phyloP scores from a whole-genome alignment of 1,140 invertebrate genomes.

The Probaryconus sp. region DNA sequence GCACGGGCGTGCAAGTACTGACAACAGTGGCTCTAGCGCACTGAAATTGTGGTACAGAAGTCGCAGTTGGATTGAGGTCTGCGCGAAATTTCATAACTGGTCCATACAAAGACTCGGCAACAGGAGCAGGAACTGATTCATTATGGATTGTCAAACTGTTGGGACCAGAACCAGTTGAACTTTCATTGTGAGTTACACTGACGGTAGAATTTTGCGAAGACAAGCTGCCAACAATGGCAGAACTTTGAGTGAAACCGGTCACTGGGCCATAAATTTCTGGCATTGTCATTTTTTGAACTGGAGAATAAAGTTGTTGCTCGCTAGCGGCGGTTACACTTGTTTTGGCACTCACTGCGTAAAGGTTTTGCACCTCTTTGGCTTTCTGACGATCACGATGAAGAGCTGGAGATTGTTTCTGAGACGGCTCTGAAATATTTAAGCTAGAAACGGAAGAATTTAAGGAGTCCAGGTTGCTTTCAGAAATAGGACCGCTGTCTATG shows the following conservation, averaged over 20 bases:
- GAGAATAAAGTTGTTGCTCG: too few relatives aligned
- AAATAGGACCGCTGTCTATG: conserved; percentile 57
- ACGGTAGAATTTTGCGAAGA: conserved; percentile 71
- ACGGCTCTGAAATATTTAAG: conserved; percentile 65
- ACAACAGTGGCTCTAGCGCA: conserved; percentile 57
- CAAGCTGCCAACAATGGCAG: conserved; percentile 74
- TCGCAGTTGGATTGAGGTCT: too few relatives aligned
- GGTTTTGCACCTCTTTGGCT: conserved; percentile 73
- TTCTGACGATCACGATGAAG: conserved; percentile 67
- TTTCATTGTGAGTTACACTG: conserved; percentile 65
- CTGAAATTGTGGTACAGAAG: conserved; percentile 60
- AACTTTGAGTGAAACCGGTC: conserved; percentile 74
- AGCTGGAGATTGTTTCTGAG: conserved; percentile 66
- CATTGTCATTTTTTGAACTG: too few relatives aligned
- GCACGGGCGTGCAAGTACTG: conserved; percentile 55
- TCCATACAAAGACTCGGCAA: conserved; percentile 71
- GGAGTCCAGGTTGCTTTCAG: conserved; percentile 70
- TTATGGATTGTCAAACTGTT: conserved; percentile 58
- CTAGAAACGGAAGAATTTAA: conserved; percentile 73
- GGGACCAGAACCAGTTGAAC: conserved; percentile 64
- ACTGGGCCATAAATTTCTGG: conserved; percentile 77
- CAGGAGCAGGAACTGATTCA: conserved; percentile 32
- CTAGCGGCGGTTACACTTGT: conserved; percentile 62
- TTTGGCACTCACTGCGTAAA: conserved; percentile 70
- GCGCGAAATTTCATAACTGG: conserved; percentile 75